phyloP scores from a whole-genome alignment of 23 tunicate species.

The Trididemnum miniatum region DNA sequence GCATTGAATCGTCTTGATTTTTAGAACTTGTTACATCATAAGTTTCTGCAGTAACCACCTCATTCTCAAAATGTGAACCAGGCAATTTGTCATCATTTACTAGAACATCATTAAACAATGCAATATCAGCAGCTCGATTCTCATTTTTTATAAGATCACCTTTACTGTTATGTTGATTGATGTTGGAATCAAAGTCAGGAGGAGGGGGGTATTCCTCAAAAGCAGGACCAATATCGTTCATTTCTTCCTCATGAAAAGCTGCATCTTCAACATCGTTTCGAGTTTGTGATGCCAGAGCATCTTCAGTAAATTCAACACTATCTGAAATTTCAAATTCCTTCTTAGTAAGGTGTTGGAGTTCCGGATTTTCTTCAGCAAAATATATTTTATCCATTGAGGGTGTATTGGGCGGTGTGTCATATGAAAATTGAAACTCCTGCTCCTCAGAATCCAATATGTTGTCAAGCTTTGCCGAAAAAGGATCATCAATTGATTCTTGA shows the following conservation, averaged over 20 bases:
- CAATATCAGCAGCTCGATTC: not conserved
- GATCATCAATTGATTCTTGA: conserved; percentile 33
- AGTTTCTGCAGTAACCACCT: too few species aligned
- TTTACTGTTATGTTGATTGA: not conserved
- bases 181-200: too few species aligned
- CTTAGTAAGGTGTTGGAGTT: not conserved
- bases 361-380: too few species aligned
- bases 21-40: not conserved
- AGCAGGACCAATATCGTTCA: not conserved
- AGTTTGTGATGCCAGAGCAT: not conserved
- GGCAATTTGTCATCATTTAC: not conserved
- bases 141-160: not conserved
- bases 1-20: too few species aligned
- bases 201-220: not conserved
- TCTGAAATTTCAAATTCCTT: not conserved
- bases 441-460: conserved; percentile 35
- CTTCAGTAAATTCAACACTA: too few species aligned
- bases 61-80: not conserved
- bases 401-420: conserved; percentile 2
- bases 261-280: not conserved
- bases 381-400: not conserved
- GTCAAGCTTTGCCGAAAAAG: conserved; percentile 57
- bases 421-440: not conserved
- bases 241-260: not conserved
- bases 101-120: too few species aligned